Percentiles rank a stretch among this genome's conserved stretches.
Evolutionary conservation across 1,140 invertebrate genomes (phyloP).

Genomic region (Meloidogyne floridensis): DNA sequence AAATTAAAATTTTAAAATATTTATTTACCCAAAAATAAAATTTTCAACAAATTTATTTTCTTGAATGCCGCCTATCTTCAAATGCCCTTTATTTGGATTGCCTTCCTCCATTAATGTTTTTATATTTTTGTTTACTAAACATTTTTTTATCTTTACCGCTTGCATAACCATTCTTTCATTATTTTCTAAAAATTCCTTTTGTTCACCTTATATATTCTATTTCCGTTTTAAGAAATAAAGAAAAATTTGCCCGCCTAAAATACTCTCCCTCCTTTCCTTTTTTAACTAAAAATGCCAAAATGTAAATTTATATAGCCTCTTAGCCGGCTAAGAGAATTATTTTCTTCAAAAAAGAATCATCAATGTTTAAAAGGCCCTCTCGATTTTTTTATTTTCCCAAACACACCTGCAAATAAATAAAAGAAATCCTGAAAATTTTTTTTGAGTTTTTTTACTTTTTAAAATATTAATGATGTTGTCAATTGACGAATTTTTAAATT

Average conservation of each 20-base stretch:
- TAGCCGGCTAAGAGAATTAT: background rate
- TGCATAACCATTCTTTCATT: constrained; percentile 1
- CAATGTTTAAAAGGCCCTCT: background rate
- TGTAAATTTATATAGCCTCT: background rate
- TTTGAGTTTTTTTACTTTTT: no score
- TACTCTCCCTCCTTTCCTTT: background rate
- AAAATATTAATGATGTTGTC: no score
- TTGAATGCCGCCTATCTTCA: no score
- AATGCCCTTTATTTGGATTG: background rate
- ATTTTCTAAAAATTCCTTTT: constrained; percentile 1
- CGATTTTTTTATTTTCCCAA: background rate
- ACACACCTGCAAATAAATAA: constrained; percentile 2
- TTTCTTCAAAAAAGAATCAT: background rate
- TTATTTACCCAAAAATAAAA: no score
- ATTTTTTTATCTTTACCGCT: background rate
- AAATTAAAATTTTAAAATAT: no score
- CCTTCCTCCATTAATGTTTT: background rate
- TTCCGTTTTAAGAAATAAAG: background rate
- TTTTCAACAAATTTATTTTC: no score
- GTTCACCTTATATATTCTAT: background rate
- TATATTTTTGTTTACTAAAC: background rate
- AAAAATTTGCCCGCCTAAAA: background rate
- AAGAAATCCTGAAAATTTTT: background rate
- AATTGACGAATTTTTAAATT: no score
- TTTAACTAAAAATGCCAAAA: background rate